Percentiles rank a stretch among this genome's conserved stretches.
phyloP scores from a whole-genome alignment of 2,797 vertebrate species.

The Phrynocephalus forsythii region DNA sequence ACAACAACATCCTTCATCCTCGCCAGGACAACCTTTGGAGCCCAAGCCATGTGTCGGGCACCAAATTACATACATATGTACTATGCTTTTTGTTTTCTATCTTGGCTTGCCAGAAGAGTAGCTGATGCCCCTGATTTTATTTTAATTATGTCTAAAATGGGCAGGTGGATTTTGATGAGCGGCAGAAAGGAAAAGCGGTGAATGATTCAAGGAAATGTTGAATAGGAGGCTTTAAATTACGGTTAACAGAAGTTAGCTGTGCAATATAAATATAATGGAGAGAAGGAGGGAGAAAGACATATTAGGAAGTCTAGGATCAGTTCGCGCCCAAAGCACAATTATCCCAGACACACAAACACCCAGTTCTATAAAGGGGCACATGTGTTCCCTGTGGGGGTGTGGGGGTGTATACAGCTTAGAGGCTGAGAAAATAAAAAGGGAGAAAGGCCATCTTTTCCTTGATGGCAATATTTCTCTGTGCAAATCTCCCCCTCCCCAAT shows the following conservation, averaged over 20 bases:
- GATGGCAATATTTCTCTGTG: no score
- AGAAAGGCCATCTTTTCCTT: no score
- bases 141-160: rapidly evolving
- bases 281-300: neutral
- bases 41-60: neutral
- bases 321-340: no score
- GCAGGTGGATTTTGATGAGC: constrained; percentile 33
- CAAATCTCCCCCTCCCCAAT: no score
- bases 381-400: no score
- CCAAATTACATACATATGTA: no score
- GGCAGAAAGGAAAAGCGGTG: neutral
- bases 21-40: neutral
- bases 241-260: neutral
- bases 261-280: neutral
- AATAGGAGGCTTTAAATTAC: constrained; percentile 1
- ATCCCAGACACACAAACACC: no score
- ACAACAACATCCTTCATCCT: neutral
- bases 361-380: no score
- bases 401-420: no score
- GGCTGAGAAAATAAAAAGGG: no score
- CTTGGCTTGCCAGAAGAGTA: rapidly evolving
- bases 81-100: neutral
- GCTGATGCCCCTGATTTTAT: neutral
- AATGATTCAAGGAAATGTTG: neutral
- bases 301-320: neutral